Evolutionary conservation across 1,140 invertebrate species (phyloP).

Genomic region (Leptinotarsa undecemlineata): DNA sequence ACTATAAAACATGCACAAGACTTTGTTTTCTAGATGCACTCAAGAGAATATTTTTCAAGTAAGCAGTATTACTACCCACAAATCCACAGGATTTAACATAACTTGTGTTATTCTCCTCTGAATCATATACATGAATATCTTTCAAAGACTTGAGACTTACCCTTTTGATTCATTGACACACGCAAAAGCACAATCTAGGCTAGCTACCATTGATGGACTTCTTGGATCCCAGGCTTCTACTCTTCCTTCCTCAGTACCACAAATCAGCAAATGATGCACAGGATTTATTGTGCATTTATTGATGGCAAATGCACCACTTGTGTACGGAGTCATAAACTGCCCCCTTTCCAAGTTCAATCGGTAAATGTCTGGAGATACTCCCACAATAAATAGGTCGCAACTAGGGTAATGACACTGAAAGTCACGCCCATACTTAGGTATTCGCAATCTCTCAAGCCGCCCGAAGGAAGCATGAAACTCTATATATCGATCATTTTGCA

Average conservation of each 20-base stretch:
- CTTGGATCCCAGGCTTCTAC: constrained; percentile 97
- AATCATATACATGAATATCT: neutral
- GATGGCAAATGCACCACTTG: constrained; percentile 74
- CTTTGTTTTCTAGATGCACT: too few species aligned
- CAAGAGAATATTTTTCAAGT: too few species aligned
- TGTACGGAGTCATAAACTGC: constrained; percentile 85
- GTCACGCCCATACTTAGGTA: constrained; percentile 95
- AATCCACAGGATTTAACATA: too few species aligned
- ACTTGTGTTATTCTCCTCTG: too few species aligned
- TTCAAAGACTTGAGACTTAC: constrained; percentile 25
- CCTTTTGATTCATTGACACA: constrained; percentile 63
- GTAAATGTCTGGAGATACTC: constrained; percentile 86
- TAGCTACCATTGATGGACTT: constrained; percentile 71
- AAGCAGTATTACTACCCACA: too few species aligned
- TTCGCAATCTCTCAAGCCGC: constrained; percentile 85
- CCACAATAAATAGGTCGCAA: constrained; percentile 92
- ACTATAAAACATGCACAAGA: too few species aligned
- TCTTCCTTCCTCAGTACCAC: constrained; percentile 89
- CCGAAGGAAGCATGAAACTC: constrained; percentile 95
- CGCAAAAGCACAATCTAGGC: constrained; percentile 84
- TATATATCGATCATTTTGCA: constrained; percentile 86
- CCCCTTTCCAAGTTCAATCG: constrained; percentile 95
- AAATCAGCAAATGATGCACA: constrained; percentile 82
- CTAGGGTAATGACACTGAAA: constrained; percentile 87
- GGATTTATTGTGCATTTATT: constrained; percentile 90